These are phyloP conservation scores for Climacteris rufus DNA, from an alignment of 2,113 vertebrate genomes.

Conservation along the genomic window DNA sequence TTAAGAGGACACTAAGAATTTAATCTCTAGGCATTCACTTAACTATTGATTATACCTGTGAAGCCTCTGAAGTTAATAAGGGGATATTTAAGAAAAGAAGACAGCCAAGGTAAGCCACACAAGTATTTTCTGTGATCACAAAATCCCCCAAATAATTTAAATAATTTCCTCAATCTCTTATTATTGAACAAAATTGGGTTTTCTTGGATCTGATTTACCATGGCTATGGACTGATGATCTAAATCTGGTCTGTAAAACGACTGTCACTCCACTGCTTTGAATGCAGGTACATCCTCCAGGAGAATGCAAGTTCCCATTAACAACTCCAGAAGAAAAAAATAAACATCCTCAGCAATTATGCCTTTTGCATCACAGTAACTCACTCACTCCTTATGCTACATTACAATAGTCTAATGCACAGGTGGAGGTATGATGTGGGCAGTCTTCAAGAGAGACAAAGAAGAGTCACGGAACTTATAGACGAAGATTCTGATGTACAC, in stretches of 20 bases:
- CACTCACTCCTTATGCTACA: background rate
- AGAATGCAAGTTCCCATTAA: background rate
- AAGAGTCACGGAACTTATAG: background rate
- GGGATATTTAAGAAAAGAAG: background rate
- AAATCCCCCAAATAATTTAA: background rate
- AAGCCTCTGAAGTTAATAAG: background rate
- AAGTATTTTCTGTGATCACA: background rate
- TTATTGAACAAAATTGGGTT: background rate
- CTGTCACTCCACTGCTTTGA: background rate
- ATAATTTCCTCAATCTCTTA: background rate
- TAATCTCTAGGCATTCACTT: background rate
- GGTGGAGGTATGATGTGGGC: background rate
- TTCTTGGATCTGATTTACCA: background rate
- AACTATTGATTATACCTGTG: background rate
- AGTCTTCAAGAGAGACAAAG: background rate
- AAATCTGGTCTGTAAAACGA: background rate
- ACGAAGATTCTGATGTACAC: background rate
- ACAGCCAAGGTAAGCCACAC: background rate
- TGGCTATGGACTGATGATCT: background rate
- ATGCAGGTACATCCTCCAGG: background rate
- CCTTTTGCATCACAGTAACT: background rate
- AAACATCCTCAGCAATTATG: background rate
- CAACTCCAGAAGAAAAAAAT: background rate
- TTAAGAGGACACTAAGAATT: background rate
- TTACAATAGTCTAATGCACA: accelerated